Evolutionary conservation across 2,113 vertebrate genomes (phyloP).

Genomic region (Ageneiosus marmoratus): DNA sequence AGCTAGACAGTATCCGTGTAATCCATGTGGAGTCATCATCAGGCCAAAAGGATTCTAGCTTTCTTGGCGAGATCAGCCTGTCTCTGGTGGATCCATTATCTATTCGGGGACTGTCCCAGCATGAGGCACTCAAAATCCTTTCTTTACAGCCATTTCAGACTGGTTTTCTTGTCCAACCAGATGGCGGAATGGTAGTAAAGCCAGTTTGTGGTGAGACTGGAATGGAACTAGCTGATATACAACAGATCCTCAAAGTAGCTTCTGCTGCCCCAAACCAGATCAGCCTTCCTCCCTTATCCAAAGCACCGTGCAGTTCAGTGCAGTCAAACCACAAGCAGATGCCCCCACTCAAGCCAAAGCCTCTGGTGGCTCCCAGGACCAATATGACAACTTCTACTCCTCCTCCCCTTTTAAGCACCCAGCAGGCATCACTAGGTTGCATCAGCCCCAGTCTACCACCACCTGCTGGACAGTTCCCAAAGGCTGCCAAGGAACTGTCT

Average conservation of each 20-base stretch:
- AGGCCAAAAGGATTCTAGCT: constrained; percentile 83
- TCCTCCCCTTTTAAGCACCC: constrained; percentile 86
- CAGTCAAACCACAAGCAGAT: constrained; percentile 85
- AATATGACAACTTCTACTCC: constrained; percentile 86
- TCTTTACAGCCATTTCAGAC: constrained; percentile 80
- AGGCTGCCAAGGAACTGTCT: constrained; percentile 73
- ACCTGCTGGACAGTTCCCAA: constrained; percentile 77
- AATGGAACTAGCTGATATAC: constrained; percentile 85
- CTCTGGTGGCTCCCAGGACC: constrained; percentile 84
- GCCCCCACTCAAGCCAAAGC: constrained; percentile 95
- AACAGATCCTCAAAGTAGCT: constrained; percentile 95
- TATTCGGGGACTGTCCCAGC: constrained; percentile 82
- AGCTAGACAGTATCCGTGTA: constrained; percentile 83
- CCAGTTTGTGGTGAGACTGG: constrained; percentile 51
- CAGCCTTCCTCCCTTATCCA: constrained; percentile 85
- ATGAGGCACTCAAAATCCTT: constrained; percentile 83
- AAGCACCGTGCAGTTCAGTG: constrained; percentile 77
- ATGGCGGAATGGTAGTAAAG: constrained; percentile 49
- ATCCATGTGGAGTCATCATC: constrained; percentile 85
- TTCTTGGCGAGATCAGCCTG: constrained; percentile 71
- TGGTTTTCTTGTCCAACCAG: constrained; percentile 52
- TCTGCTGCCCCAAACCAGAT: constrained; percentile 85
- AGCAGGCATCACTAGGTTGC: constrained; percentile 91
- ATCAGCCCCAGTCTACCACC: constrained; percentile 90
- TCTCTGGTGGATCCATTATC: constrained; percentile 81